Percentiles rank a stretch among this genome's conserved stretches.
These are phyloP conservation scores for Eilema griseolum DNA, from an alignment of 2,888 invertebrate species.

Conservation along the genomic window DNA sequence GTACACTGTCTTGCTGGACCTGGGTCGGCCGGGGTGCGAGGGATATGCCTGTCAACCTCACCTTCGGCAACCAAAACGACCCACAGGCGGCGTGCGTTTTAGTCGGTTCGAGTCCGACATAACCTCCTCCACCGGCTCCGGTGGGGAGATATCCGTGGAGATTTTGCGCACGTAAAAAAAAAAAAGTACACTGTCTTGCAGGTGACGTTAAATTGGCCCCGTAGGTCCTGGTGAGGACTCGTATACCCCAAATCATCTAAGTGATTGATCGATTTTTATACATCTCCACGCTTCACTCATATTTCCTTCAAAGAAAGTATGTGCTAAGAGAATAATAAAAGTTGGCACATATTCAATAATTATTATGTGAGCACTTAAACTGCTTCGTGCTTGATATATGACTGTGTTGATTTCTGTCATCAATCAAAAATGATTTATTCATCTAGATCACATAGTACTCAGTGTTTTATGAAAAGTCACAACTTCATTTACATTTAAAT, in stretches of 20 bases:
- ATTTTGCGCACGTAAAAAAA: too few species aligned
- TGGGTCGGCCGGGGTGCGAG: too few species aligned
- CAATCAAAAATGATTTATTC: not conserved
- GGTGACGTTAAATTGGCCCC: not conserved
- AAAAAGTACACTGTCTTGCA: not conserved
- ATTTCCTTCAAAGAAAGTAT: not conserved
- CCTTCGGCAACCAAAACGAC: too few species aligned
- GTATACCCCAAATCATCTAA: not conserved
- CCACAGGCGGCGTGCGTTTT: too few species aligned
- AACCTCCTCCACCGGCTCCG: too few species aligned
- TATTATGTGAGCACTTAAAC: not conserved
- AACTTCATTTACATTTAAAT: slow-evolving; percentile 4
- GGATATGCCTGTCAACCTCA: too few species aligned
- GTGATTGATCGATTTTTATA: not conserved
- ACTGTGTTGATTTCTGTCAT: not conserved
- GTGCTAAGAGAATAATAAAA: not conserved
- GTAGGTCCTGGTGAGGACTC: not conserved
- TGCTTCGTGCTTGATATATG: not conserved
- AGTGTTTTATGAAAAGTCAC: not conserved
- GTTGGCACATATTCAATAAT: not conserved
- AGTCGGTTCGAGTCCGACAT: too few species aligned
- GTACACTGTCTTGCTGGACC: too few species aligned
- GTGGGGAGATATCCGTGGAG: too few species aligned
- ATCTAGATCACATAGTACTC: not conserved
- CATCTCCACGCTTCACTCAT: not conserved